Percentiles rank a stretch among this genome's conserved stretches.
Conservation (phyloP, 2,113 vertebrate species). For the Phainopepla nitens region DNA sequence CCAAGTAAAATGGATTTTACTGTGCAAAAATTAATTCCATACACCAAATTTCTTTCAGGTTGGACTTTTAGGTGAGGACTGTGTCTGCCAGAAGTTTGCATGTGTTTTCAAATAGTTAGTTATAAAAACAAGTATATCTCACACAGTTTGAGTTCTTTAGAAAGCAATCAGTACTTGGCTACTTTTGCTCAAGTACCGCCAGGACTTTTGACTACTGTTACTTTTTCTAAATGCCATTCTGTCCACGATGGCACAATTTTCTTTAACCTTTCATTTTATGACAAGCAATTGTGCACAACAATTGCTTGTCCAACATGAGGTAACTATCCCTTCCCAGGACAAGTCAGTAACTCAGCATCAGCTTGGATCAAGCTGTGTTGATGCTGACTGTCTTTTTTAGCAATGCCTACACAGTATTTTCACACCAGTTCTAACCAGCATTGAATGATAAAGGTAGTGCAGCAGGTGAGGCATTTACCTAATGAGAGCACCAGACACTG, state of each 20-base stretch:
- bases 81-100: neutral
- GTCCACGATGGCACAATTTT: neutral
- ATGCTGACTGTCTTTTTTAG: neutral
- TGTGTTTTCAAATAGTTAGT: neutral
- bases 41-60: neutral
- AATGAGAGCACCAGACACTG: neutral
- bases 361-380: neutral
- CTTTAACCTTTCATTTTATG: slow-evolving; percentile 27
- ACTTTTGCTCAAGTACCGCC: neutral
- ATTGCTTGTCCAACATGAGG: neutral
- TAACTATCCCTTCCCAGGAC: neutral
- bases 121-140: neutral
- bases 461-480: slow-evolving; percentile 3
- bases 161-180: neutral
- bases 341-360: neutral
- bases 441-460: neutral
- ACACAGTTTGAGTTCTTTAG: neutral
- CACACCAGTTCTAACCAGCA: neutral
- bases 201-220: neutral
- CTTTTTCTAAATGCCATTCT: slow-evolving; percentile 15
- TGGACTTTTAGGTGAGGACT: neutral
- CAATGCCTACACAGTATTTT: neutral
- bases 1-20: neutral
- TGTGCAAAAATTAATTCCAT: neutral
- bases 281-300: neutral